Percentiles rank a stretch among this genome's conserved stretches.
Evolutionary conservation across 2,797 vertebrate genomes (phyloP).

Genomic region (Mormyrops boulengeri): DNA sequence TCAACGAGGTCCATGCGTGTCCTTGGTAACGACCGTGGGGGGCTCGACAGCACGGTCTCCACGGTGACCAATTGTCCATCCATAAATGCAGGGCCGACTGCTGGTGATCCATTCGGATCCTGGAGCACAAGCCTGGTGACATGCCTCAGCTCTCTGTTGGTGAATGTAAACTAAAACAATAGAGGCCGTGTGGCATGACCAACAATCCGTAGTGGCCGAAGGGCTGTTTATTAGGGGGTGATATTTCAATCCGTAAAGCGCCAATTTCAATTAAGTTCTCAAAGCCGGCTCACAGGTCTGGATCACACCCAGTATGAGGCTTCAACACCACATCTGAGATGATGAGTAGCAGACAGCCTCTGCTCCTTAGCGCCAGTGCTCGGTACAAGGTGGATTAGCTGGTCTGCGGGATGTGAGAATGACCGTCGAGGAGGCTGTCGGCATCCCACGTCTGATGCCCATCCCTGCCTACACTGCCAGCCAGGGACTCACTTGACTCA

Average conservation of each 20-base stretch:
- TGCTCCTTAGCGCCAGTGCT: not conserved
- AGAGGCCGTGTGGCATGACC: not conserved
- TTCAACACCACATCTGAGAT: not conserved
- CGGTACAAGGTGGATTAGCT: not conserved
- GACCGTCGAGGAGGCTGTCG: not conserved
- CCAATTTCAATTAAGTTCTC: not conserved
- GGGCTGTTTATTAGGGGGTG: not conserved
- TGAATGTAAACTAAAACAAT: not conserved
- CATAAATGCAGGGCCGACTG: not conserved
- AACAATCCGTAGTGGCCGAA: not conserved
- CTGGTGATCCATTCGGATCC: not conserved
- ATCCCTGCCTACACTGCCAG: not conserved
- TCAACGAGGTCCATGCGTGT: not conserved
- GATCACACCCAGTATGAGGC: not conserved
- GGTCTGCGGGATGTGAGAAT: not conserved
- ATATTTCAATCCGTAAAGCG: not conserved
- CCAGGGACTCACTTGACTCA: not conserved
- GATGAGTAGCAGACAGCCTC: not conserved
- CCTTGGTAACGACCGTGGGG: conserved; percentile 11
- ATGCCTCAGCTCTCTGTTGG: not conserved
- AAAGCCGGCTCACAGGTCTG: not conserved
- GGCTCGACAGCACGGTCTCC: not conserved
- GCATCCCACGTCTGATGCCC: not conserved
- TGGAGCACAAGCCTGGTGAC: not conserved
- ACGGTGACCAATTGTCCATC: not conserved